Evolutionary conservation across 2,113 vertebrate genomes (phyloP).

Genomic region (Chaetodon trifascialis): DNA sequence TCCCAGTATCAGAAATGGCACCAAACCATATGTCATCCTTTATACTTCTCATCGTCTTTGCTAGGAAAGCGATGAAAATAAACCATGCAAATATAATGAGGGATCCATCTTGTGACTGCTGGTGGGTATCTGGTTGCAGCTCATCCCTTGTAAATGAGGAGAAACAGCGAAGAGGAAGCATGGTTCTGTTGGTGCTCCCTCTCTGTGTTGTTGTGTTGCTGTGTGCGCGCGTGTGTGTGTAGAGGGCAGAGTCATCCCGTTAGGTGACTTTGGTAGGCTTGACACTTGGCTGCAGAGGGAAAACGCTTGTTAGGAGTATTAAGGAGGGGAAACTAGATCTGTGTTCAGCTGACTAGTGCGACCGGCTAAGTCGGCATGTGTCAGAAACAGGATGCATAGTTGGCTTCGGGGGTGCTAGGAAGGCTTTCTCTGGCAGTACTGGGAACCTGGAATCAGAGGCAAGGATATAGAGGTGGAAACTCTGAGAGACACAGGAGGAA

Average conservation of each 20-base stretch:
- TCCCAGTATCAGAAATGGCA: slow-evolving; percentile 41
- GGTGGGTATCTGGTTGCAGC: slow-evolving; percentile 48
- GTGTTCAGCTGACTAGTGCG: slow-evolving; percentile 77
- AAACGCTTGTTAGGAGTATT: slow-evolving; percentile 84
- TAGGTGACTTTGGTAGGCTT: slow-evolving; percentile 82
- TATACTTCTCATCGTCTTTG: slow-evolving; percentile 36
- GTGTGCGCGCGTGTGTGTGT: slow-evolving; percentile 10
- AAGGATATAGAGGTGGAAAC: slow-evolving; percentile 69
- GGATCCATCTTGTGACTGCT: slow-evolving; percentile 71
- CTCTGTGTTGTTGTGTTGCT: slow-evolving; percentile 16
- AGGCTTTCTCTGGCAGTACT: slow-evolving; percentile 60
- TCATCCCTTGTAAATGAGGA: slow-evolving; percentile 35
- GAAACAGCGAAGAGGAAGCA: slow-evolving; percentile 29
- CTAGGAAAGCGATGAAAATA: slow-evolving; percentile 56
- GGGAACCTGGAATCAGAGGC: slow-evolving; percentile 60
- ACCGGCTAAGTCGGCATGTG: slow-evolving; percentile 73
- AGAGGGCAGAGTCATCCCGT: slow-evolving; percentile 48
- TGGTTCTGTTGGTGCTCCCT: neutral
- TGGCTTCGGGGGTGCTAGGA: slow-evolving; percentile 20
- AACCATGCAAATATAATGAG: slow-evolving; percentile 65
- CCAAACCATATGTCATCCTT: slow-evolving; percentile 59
- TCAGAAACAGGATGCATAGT: slow-evolving; percentile 74
- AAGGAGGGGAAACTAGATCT: slow-evolving; percentile 82
- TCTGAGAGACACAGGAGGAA: slow-evolving; percentile 56
- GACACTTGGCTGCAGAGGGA: slow-evolving; percentile 78